Base-by-base conservation (phyloP, 2,888 invertebrate species). In the Nowickia ferox region DNA sequence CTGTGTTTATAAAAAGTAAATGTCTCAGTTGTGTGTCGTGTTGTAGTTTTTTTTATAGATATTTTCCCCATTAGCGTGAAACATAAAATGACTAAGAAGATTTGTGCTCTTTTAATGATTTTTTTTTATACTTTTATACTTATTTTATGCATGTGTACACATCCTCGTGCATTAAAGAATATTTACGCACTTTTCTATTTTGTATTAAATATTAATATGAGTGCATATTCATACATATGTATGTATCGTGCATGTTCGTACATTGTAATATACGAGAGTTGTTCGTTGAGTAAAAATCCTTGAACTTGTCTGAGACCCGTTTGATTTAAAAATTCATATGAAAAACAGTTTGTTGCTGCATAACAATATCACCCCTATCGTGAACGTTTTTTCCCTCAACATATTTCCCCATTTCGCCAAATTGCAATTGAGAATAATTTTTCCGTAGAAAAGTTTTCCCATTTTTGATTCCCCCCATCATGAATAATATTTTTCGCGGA, bases 21-120 rank as follows among this genome's bases (percentile, higher is more conserved):
- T 57, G 55, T 57, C 57, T 48, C 80, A 74, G 74, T 72, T 72
- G 53, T 51, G 40, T 61, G 19, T 15, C 44, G 19, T 53, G 63
- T 63, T 63, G 48, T 40, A 30, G 51, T 78, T 22, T n/a, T 22
- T 42, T 59, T 51, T 69, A 51, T 78, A 69, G 17, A 69, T 51
- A 30, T 55, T 79, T 79, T 38, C 61, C 79, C 55, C 79, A 63
- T 71, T 71, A 79, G 71, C 71, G 55, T 44, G 61, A 71, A 71
- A 79, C 63, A 72, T 72, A 55, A 46, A 72, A 65, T 72, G 79
- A 72, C 46, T 65, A 72, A 80, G 55, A 72, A 72, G 44, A 48
- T 65, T 65, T 65, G 42, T 40, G 30, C 44, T 55, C 30, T 72
- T 75, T 72, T 40, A 76, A 76, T 53, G 66, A 46, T 3, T 44